Evolutionary conservation across 1,140 invertebrate genomes (phyloP), one percentile per base, ranked within the genome.

Genomic region (Atta texana): DNA sequence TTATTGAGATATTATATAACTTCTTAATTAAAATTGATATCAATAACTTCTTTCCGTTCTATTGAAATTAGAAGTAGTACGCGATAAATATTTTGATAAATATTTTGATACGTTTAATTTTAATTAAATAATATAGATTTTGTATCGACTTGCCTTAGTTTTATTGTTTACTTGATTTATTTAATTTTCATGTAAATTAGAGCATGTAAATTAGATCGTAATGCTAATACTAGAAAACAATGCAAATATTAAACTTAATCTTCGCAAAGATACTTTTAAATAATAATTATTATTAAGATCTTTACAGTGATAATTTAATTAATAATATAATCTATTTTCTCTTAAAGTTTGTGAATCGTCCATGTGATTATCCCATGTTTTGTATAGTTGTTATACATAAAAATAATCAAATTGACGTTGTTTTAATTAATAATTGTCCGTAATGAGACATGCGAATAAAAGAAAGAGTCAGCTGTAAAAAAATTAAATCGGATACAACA

Each of bases 1-100:
- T 14, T 53, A 31, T 72, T 31, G 49, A 31, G 16, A 31, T 55
- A 53, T 31, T 72, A n/a, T n/a, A n/a, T n/a, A 31, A 53, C 16
- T 53, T 49, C 24, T 72, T 72, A 72, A 31, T 72, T 53, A 53
- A 53, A 53, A 72, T 69, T 69, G 39, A 51, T 24, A n/a, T n/a
- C 3, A 44, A 68, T 21, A 21, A 44, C 0, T 34, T 64, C 31
- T 31, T 34, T 7, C 63, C 12, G 10, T 51, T 51, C 10, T 28
- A 2, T 28, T 49, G n/a, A 69, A 69, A 4, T 69, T 69, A 51
- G 24, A 24, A 24, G 14, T 14, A 49, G 3, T 44, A 4, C 14
- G 7, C 14, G 14, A 14, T 51, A 51, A 51, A 21, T 49, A 24
- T 49, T 69, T 6, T 21, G 24, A 24, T 31, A 31, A 31, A 31